Percentiles rank a stretch among this genome's conserved stretches.
These are phyloP conservation scores for Colletes collaris DNA, from an alignment of 2,888 invertebrate genomes.

Conservation along the genomic window DNA sequence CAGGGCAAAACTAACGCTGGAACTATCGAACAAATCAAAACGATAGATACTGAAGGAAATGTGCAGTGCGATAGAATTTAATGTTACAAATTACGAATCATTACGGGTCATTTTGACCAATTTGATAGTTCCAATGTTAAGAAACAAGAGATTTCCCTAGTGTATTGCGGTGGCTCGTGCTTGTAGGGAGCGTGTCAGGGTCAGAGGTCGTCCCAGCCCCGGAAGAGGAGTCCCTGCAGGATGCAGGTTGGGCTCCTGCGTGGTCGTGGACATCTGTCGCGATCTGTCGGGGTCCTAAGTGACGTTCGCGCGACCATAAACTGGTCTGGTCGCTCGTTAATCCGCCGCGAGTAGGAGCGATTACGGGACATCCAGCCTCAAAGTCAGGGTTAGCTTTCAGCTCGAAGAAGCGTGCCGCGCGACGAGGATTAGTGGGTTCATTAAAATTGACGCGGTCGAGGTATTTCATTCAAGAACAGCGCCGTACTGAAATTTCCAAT, in stretches of 20 bases:
- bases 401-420: constrained; percentile 33
- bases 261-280: constrained; percentile 71
- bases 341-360: constrained; percentile 47
- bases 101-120: too few species aligned
- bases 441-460: background rate
- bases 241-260: constrained; percentile 64
- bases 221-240: constrained; percentile 61
- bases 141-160: background rate
- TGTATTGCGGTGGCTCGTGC: constrained; percentile 8
- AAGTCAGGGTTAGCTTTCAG: constrained; percentile 60
- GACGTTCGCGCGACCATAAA: constrained; percentile 67
- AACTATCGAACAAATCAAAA: too few species aligned
- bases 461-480: constrained; percentile 2
- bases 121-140: too few species aligned
- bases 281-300: constrained; percentile 63
- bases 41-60: too few species aligned
- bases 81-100: too few species aligned
- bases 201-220: constrained; percentile 33
- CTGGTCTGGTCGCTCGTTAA: constrained; percentile 65
- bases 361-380: background rate
- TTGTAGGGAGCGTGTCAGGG: constrained; percentile 45
- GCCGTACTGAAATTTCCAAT: too few species aligned
- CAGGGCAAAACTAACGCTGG: too few species aligned
- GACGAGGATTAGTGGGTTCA: background rate
- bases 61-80: too few species aligned